Evolutionary conservation across 53 echinoderm and acorn worm species (phyloP).

Genomic region (Astropecten irregularis): DNA sequence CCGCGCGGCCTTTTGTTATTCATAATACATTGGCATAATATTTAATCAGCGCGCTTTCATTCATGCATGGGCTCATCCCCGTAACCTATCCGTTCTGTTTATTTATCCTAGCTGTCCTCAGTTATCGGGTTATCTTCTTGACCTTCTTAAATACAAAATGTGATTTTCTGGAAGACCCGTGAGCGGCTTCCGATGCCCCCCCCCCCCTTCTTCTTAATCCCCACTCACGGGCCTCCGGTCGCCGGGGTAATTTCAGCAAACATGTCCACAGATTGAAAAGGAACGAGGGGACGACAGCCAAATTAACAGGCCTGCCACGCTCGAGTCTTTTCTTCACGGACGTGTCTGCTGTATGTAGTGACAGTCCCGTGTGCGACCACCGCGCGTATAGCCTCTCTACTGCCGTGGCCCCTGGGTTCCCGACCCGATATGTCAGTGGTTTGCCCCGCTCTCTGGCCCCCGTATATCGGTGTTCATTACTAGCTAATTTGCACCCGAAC

Average conservation of each 20-base stretch:
- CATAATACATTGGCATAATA: conserved; percentile 21
- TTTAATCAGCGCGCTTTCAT: conserved; percentile 39
- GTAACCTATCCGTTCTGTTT: conserved; percentile 31
- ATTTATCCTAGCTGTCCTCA: conserved; percentile 40
- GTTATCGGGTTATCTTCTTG: conserved; percentile 44
- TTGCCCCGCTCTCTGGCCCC: neutral
- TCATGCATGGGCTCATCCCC: conserved; percentile 8
- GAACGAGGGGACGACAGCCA: conserved; percentile 47
- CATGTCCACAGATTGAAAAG: conserved; percentile 34
- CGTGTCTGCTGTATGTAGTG: no score
- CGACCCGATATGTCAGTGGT: conserved; percentile 1
- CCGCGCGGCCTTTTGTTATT: neutral
- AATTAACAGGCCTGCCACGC: conserved; percentile 52
- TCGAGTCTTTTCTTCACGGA: neutral
- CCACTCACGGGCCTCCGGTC: conserved; percentile 15
- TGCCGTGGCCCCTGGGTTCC: no score
- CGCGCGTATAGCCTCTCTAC: no score
- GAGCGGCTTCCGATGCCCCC: conserved; percentile 1
- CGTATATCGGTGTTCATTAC: conserved; percentile 36
- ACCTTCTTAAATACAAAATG: conserved; percentile 50
- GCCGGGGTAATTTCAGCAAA: conserved; percentile 45
- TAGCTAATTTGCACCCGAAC: conserved; percentile 51
- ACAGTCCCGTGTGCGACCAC: neutral
- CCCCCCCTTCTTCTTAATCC: no score
- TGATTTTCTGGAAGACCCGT: conserved; percentile 22